A percentile compares a stretch with the other conserved stretches of the same genome.
phyloP scores from a whole-genome alignment of 1,140 invertebrate genomes.

The Antheraea pernyi region DNA sequence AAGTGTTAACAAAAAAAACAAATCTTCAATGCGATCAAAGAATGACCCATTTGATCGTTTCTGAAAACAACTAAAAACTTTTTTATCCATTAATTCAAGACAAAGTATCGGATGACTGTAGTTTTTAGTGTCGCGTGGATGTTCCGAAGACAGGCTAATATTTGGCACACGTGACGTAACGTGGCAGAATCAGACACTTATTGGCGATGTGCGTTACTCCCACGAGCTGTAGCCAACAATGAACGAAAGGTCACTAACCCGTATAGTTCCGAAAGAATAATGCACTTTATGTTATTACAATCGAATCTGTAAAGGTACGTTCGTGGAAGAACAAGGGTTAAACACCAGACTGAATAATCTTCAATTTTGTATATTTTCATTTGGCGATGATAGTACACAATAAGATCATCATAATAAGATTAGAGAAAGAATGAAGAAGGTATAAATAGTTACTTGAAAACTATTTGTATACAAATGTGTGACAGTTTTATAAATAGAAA shows the following conservation, averaged over 20 bases:
- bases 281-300: not conserved
- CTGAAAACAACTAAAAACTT: not conserved
- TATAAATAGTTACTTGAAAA: too few species aligned
- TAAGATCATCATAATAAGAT: too few species aligned
- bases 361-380: too few species aligned
- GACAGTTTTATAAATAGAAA: too few species aligned
- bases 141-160: not conserved
- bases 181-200: constrained; percentile 1
- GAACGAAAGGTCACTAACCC: not conserved
- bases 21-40: not conserved
- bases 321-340: too few species aligned
- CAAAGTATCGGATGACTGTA: not conserved
- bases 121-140: not conserved
- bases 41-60: not conserved
- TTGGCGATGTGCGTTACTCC: not conserved
- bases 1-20: too few species aligned
- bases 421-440: too few species aligned
- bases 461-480: too few species aligned
- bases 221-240: not conserved
- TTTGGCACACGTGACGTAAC: not conserved
- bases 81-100: not conserved
- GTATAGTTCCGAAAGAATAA: not conserved
- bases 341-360: too few species aligned
- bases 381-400: too few species aligned
- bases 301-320: too few species aligned